These are phyloP conservation scores for Menura novaehollandiae DNA, from an alignment of 2,113 vertebrate species.

Conservation along the genomic window DNA sequence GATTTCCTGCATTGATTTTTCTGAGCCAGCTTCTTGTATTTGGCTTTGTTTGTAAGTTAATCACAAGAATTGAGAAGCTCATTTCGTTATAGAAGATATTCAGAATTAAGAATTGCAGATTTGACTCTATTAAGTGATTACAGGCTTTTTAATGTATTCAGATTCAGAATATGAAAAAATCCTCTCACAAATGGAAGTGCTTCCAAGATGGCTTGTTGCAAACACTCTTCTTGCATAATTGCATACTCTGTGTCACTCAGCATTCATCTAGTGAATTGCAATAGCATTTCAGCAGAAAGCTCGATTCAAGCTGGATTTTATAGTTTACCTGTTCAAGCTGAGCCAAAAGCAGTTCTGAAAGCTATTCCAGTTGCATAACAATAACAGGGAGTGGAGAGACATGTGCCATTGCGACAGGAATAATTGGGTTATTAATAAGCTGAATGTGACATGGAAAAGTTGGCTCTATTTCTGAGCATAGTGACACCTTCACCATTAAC, in stretches of 20 bases:
- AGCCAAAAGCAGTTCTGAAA: not conserved
- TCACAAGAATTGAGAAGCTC: conserved; percentile 28
- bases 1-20: conserved; percentile 30
- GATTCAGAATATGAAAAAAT: conserved; percentile 18
- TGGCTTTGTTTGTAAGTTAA: conserved; percentile 41
- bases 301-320: not conserved
- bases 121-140: conserved; percentile 52
- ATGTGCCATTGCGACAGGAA: conserved; percentile 24
- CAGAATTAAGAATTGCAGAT: conserved; percentile 43
- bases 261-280: conserved; percentile 4
- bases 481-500: conserved; percentile 25
- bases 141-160: conserved; percentile 50
- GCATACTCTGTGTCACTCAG: conserved; percentile 33
- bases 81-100: not conserved
- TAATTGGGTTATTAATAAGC: conserved; percentile 48
- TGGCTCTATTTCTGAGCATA: not conserved
- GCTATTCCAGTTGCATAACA: conserved; percentile 16
- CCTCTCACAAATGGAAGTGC: conserved; percentile 29
- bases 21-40: conserved; percentile 39
- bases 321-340: conserved; percentile 21
- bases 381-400: conserved; percentile 23
- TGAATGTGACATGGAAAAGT: conserved; percentile 5
- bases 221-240: conserved; percentile 45
- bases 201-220: conserved; percentile 51
- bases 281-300: not conserved